phyloP scores from a whole-genome alignment of 2,888 invertebrate species.

The Synergus gifuensis region DNA sequence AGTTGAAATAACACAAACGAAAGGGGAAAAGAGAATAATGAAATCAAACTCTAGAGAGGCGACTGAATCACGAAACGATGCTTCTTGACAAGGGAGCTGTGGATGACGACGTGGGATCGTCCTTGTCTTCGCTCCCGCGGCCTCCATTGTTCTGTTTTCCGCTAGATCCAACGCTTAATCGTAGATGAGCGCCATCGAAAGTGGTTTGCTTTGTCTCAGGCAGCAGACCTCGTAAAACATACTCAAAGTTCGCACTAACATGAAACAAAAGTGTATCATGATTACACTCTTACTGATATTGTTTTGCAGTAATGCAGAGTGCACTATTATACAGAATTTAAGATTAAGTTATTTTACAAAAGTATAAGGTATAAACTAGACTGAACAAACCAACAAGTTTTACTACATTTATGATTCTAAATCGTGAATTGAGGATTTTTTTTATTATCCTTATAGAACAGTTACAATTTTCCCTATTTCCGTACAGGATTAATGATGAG shows the following conservation, averaged over 20 bases:
- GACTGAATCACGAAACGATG: constrained; percentile 54
- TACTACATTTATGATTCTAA: too few relatives aligned
- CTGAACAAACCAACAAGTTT: too few relatives aligned
- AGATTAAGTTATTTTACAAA: too few relatives aligned
- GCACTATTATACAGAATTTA: neutral
- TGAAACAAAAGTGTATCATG: constrained; percentile 59
- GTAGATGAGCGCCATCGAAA: constrained; percentile 68
- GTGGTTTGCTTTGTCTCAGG: constrained; percentile 68
- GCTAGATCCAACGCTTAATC: constrained; percentile 53
- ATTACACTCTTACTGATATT: constrained; percentile 35
- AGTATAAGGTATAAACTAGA: too few relatives aligned
- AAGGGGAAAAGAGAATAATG: neutral
- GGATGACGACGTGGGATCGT: constrained; percentile 75
- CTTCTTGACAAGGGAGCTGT: constrained; percentile 48
- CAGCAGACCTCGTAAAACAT: constrained; percentile 48
- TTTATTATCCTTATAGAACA: too few relatives aligned
- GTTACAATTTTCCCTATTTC: too few relatives aligned
- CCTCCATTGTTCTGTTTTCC: constrained; percentile 71
- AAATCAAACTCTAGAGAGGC: constrained; percentile 46
- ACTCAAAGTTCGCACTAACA: constrained; percentile 52
- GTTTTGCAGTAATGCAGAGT: neutral
- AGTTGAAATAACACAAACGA: neutral
- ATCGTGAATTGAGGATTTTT: too few relatives aligned
- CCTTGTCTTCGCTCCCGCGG: constrained; percentile 76
- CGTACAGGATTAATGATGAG: too few relatives aligned